Evolutionary conservation across 2,797 vertebrate genomes (phyloP).

Genomic region (Malurus splendens): DNA sequence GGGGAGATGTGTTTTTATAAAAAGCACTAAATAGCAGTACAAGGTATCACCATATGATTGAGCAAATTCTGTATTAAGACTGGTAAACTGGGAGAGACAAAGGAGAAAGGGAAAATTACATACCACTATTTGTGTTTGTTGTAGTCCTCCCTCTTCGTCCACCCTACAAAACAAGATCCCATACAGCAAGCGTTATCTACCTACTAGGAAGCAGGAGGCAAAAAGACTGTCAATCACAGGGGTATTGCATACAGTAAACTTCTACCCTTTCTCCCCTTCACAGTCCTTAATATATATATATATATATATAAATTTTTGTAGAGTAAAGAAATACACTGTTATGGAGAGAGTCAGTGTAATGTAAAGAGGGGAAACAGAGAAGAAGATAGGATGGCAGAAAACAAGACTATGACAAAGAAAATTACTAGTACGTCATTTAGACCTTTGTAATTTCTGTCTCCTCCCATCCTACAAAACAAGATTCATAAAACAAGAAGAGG

Average conservation of each 20-base stretch:
- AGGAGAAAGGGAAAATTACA: slow-evolving; percentile 65
- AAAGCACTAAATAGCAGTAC: background rate
- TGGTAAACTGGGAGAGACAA: slow-evolving; percentile 17
- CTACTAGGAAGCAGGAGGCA: slow-evolving; percentile 60
- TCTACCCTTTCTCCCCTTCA: slow-evolving; percentile 43
- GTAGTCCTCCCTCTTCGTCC: slow-evolving; percentile 68
- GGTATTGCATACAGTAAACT: slow-evolving; percentile 21
- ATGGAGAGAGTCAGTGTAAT: background rate
- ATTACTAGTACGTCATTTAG: background rate
- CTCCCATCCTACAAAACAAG: background rate
- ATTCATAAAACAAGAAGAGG: background rate
- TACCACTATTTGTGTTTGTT: slow-evolving; percentile 69
- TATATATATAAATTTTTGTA: background rate
- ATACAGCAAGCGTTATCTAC: slow-evolving; percentile 68
- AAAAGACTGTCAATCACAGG: slow-evolving; percentile 59
- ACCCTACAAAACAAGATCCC: slow-evolving; percentile 71
- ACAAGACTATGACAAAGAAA: slow-evolving; percentile 7
- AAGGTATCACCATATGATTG: background rate
- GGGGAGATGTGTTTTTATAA: background rate
- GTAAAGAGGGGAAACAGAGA: slow-evolving; percentile 8
- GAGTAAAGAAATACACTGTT: background rate
- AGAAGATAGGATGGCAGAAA: slow-evolving; percentile 4
- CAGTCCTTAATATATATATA: background rate
- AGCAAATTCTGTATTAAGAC: background rate
- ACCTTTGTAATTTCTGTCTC: background rate